A percentile compares a stretch with the other conserved stretches of the same genome.
These are phyloP conservation scores for Scaptomyza graminum DNA, from an alignment of 1,140 invertebrate genomes.

Conservation along the genomic window DNA sequence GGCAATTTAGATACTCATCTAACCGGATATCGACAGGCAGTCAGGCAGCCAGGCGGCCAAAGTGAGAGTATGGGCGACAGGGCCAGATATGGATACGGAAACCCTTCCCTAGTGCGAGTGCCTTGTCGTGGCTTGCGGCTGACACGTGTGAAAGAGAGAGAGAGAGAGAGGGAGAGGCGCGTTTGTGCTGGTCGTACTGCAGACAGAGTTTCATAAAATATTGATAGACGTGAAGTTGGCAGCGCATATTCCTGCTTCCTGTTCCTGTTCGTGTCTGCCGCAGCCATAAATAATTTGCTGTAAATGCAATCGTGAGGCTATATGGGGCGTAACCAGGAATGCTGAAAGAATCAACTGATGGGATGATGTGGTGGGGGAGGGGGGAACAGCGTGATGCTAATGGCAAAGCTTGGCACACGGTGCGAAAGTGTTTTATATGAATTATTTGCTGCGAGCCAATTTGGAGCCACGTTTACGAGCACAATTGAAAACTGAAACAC, in stretches of 20 bases:
- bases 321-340: constrained; percentile 52
- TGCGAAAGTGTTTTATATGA: constrained; percentile 82
- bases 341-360: background rate
- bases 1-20: constrained; percentile 83
- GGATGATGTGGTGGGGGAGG: background rate
- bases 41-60: constrained; percentile 40
- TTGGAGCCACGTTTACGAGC: constrained; percentile 78
- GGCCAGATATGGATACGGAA: constrained; percentile 25
- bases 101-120: constrained; percentile 41
- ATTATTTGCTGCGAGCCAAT: constrained; percentile 78
- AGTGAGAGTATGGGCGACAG: background rate
- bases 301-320: constrained; percentile 80
- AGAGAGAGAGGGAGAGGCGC: constrained; percentile 1
- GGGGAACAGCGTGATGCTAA: constrained; percentile 61
- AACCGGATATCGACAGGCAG: constrained; percentile 79
- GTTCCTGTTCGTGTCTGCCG: constrained; percentile 81
- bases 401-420: constrained; percentile 67
- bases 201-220: constrained; percentile 83
- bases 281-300: constrained; percentile 82
- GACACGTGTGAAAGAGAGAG: background rate
- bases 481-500: constrained; percentile 75
- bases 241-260: constrained; percentile 75
- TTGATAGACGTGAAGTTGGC: constrained; percentile 81
- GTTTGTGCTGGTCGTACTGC: constrained; percentile 49
- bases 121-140: constrained; percentile 41